Evolutionary conservation across 2,888 invertebrate species (phyloP).

Genomic region (Netelia virgata): DNA sequence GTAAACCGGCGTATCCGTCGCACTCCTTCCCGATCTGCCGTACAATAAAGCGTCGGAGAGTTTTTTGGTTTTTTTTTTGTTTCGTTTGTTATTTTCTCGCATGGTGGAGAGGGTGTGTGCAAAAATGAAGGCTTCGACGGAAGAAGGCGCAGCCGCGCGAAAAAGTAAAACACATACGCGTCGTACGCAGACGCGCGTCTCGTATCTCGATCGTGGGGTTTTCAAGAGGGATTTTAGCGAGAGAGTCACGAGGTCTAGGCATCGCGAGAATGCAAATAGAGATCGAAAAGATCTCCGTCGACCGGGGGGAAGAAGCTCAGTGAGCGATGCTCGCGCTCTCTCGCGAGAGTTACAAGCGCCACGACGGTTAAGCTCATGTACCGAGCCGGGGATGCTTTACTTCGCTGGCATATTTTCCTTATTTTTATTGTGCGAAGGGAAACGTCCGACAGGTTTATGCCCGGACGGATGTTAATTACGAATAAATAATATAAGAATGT

Average conservation of each 20-base stretch:
- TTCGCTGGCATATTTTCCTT: neutral
- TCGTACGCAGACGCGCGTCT: neutral
- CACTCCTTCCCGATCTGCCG: neutral
- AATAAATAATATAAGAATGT: constrained; percentile 56
- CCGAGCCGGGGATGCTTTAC: neutral
- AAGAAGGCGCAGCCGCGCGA: neutral
- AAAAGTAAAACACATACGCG: neutral
- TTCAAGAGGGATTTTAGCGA: neutral
- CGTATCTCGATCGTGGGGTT: constrained; percentile 2
- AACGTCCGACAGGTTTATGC: constrained; percentile 47
- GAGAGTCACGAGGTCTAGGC: constrained; percentile 17
- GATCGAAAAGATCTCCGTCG: constrained; percentile 36
- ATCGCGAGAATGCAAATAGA: constrained; percentile 46
- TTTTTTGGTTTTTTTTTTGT: constrained; percentile 17
- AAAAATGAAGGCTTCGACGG: constrained; percentile 50
- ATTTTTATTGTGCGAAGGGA: constrained; percentile 11
- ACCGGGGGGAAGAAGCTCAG: neutral
- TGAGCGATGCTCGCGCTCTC: neutral
- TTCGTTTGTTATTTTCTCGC: constrained; percentile 15
- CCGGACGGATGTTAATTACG: constrained; percentile 35
- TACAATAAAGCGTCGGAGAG: constrained; percentile 10
- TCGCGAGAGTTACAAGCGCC: neutral
- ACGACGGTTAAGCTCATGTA: constrained; percentile 4
- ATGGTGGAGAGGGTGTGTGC: neutral
- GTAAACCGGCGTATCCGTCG: constrained; percentile 12